Evolutionary conservation across 2,888 invertebrate species (phyloP).

Genomic region (Leptopterna dolabrata): DNA sequence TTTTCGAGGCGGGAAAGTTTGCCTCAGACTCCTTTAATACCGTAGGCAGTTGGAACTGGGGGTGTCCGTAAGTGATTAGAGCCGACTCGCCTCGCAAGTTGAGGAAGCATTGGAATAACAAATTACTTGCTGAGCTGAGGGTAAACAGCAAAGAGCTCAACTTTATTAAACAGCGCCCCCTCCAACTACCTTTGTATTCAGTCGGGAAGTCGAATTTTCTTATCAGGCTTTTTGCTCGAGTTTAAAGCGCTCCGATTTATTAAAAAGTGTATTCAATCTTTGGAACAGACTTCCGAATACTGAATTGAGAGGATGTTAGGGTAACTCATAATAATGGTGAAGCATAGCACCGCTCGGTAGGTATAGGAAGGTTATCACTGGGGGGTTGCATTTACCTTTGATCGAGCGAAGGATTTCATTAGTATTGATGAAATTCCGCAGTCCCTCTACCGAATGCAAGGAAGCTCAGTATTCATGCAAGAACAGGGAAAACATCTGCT

Average conservation of each 20-base stretch:
- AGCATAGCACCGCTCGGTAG: too few species aligned
- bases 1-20: constrained; percentile 38
- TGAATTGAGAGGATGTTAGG: too few species aligned
- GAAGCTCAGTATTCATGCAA: too few species aligned
- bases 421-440: too few species aligned
- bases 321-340: too few species aligned
- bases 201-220: not conserved
- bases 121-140: constrained; percentile 44
- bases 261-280: not conserved
- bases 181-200: constrained; percentile 31
- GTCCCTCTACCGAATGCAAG: too few species aligned
- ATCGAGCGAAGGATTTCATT: too few species aligned
- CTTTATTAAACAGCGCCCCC: constrained; percentile 31
- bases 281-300: too few species aligned
- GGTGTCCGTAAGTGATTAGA: constrained; percentile 44
- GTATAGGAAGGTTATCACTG: too few species aligned
- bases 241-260: not conserved
- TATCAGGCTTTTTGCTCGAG: not conserved
- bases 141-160: constrained; percentile 39
- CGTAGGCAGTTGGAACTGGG: not conserved
- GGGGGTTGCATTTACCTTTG: too few species aligned
- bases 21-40: not conserved
- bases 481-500: too few species aligned
- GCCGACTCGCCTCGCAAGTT: constrained; percentile 36
- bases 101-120: constrained; percentile 48